Evolutionary conservation across 2,797 vertebrate genomes (phyloP).

Genomic region (Hydrolagus colliei): DNA sequence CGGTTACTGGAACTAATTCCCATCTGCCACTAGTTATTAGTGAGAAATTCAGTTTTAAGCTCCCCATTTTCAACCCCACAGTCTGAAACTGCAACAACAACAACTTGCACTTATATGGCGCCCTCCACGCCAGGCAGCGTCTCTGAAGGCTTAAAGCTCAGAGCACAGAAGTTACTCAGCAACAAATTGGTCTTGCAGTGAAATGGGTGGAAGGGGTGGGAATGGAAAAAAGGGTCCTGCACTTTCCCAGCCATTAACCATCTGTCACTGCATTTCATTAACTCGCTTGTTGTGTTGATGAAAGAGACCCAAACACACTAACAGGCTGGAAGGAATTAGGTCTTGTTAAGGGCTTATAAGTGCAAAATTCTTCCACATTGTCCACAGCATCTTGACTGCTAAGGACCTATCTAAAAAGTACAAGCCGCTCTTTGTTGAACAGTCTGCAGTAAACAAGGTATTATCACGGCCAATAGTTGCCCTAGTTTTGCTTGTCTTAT

Average conservation of each 20-base stretch:
- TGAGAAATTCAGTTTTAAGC: neutral
- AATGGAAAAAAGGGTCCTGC: constrained; percentile 63
- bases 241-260: constrained; percentile 72
- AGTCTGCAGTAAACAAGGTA: neutral
- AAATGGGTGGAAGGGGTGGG: constrained; percentile 43
- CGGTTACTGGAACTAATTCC: no score
- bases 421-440: constrained; percentile 8
- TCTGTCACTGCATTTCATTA: constrained; percentile 69
- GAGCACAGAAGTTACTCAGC: constrained; percentile 44
- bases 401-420: constrained; percentile 35
- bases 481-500: neutral
- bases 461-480: neutral
- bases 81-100: neutral
- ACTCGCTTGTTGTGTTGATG: constrained; percentile 57
- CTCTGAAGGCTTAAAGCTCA: no score
- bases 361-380: constrained; percentile 39
- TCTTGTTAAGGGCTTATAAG: constrained; percentile 45
- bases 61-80: neutral
- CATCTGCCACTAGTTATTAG: no score
- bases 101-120: no score
- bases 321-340: constrained; percentile 61
- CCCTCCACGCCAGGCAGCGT: no score
- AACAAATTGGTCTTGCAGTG: constrained; percentile 45
- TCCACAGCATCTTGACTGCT: constrained; percentile 59
- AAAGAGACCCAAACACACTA: constrained; percentile 62